These are phyloP conservation scores for Xenopus laevis DNA, from an alignment of 2,113 vertebrate genomes.

Conservation along the genomic window DNA sequence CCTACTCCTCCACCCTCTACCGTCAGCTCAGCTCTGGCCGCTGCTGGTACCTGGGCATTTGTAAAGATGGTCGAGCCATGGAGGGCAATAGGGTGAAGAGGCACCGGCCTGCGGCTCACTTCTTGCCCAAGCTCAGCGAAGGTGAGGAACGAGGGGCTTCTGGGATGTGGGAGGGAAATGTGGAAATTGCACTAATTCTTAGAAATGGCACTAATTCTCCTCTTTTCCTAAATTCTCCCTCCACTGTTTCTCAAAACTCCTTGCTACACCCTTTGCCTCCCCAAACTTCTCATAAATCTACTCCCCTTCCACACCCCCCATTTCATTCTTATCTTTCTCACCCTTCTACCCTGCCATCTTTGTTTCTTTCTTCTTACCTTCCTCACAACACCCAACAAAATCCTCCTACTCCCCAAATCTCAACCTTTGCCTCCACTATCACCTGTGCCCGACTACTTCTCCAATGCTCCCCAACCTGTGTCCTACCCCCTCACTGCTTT, in stretches of 20 bases:
- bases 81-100: constrained; percentile 90
- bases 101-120: constrained; percentile 85
- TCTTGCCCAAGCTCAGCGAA: constrained; percentile 88
- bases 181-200: no score
- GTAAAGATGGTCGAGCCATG: constrained; percentile 84
- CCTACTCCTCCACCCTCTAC: constrained; percentile 86
- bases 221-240: background rate
- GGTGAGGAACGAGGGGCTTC: constrained; percentile 59
- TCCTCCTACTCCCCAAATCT: background rate
- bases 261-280: background rate
- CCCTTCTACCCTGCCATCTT: no score
- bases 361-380: no score
- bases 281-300: constrained; percentile 7
- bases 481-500: background rate
- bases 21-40: constrained; percentile 82
- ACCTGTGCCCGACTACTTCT: background rate
- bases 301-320: background rate
- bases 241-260: background rate
- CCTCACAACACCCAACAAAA: no score
- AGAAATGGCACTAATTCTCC: no score
- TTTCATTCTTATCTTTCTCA: no score
- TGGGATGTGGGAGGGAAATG: constrained; percentile 22
- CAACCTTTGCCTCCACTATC: background rate
- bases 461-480: background rate
- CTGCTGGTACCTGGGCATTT: constrained; percentile 87